These are phyloP conservation scores for Zhuqinia jingwanae DNA, from an alignment of 2,888 invertebrate species.

Conservation along the genomic window DNA sequence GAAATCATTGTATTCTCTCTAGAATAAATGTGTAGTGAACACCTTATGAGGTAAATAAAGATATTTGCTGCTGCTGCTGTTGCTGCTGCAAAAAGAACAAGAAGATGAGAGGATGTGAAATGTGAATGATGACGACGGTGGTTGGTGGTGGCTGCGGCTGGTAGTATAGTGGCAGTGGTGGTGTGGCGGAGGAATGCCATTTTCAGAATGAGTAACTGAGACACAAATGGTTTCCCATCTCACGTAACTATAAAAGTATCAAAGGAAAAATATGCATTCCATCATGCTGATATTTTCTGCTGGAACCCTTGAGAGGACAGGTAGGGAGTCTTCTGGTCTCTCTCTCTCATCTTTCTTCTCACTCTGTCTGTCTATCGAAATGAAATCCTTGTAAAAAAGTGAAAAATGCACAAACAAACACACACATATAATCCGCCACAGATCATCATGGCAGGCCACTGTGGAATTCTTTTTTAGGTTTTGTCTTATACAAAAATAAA, in stretches of 20 bases:
- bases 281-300: constrained; percentile 54
- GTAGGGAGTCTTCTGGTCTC: constrained; percentile 64
- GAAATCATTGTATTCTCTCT: constrained; percentile 31
- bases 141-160: constrained; percentile 39
- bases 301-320: constrained; percentile 71
- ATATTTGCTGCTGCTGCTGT: constrained; percentile 34
- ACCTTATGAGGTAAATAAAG: constrained; percentile 69
- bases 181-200: constrained; percentile 66
- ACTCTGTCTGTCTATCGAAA: no score
- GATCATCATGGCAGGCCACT: constrained; percentile 14
- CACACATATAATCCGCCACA: no score
- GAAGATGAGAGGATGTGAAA: no score
- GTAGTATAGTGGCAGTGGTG: no score
- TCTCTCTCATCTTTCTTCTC: background rate
- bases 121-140: constrained; percentile 29
- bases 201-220: constrained; percentile 70
- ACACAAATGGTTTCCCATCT: constrained; percentile 65
- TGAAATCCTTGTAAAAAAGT: no score
- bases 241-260: constrained; percentile 54
- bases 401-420: constrained; percentile 46
- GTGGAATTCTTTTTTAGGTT: constrained; percentile 33
- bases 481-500: constrained; percentile 17
- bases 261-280: constrained; percentile 49
- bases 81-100: no score
- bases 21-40: constrained; percentile 35